Evolutionary conservation across 2,113 vertebrate species (phyloP).

Genomic region (Alces alces): DNA sequence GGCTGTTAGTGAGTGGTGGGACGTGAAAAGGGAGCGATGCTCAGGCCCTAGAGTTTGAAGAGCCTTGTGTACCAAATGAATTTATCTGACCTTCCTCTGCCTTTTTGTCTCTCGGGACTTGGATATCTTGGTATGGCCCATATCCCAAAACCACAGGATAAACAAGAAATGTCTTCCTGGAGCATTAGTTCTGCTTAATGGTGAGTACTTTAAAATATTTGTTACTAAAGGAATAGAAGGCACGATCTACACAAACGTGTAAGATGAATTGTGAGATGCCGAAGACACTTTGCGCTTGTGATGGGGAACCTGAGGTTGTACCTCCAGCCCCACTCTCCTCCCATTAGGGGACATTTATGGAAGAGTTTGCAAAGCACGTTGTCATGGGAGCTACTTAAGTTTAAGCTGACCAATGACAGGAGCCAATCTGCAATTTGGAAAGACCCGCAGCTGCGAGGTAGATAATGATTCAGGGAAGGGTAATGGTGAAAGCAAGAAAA

Average conservation of each 20-base stretch:
- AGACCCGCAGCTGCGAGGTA: neutral
- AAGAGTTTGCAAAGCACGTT: neutral
- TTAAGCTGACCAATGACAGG: neutral
- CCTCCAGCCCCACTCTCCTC: neutral
- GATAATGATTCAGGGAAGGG: neutral
- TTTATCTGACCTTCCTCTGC: neutral
- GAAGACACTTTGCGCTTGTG: neutral
- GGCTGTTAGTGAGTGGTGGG: neutral
- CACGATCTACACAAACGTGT: neutral
- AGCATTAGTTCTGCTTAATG: neutral
- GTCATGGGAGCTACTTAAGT: neutral
- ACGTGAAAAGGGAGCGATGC: neutral
- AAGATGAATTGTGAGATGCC: neutral
- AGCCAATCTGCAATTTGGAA: neutral
- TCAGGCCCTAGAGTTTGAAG: neutral
- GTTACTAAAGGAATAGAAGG: neutral
- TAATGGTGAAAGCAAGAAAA: neutral
- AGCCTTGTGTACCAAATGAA: neutral
- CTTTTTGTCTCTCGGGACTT: slow-evolving; percentile 28
- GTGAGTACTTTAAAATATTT: slow-evolving; percentile 36
- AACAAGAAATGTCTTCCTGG: slow-evolving; percentile 30
- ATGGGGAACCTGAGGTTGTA: neutral
- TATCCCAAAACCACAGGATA: neutral
- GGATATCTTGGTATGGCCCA: neutral
- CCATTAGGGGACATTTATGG: neutral